These are phyloP conservation scores for Deilephila porcellus DNA, from an alignment of 2,888 invertebrate species.

Conservation along the genomic window DNA sequence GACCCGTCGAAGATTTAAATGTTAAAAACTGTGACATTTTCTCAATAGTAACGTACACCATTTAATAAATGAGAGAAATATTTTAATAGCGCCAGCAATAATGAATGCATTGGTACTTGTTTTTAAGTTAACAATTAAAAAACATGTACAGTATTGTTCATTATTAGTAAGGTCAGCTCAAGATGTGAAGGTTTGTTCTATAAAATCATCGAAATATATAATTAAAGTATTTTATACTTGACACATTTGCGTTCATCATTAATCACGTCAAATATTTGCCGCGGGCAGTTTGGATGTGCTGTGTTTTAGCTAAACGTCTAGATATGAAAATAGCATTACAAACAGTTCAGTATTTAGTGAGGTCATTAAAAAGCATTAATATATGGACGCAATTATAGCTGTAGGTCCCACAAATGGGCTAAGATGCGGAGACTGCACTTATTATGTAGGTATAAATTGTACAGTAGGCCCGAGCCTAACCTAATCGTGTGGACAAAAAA, in stretches of 20 bases:
- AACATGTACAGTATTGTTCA: neutral
- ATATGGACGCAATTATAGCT: too few relatives aligned
- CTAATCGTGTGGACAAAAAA: too few relatives aligned
- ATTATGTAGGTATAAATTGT: too few relatives aligned
- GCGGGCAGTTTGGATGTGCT: neutral
- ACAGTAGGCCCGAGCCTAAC: too few relatives aligned
- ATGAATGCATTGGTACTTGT: neutral
- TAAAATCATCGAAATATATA: conserved; percentile 21
- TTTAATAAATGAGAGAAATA: conserved; percentile 32
- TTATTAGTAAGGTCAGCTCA: conserved; percentile 3
- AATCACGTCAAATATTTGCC: neutral
- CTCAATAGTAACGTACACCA: conserved; percentile 33
- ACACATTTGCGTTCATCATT: conserved; percentile 20
- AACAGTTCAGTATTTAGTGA: neutral
- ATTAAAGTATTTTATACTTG: conserved; percentile 18
- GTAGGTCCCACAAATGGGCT: too few relatives aligned
- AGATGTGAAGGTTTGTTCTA: neutral
- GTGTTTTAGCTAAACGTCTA: conserved; percentile 4
- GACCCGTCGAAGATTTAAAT: conserved; percentile 47
- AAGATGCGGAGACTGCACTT: too few relatives aligned
- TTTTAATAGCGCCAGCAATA: conserved; percentile 11
- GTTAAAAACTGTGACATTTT: conserved; percentile 53
- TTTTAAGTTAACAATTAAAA: conserved; percentile 1
- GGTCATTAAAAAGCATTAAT: neutral
- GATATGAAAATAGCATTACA: neutral